Evolutionary conservation across 2,113 vertebrate genomes (phyloP), one percentile per base, ranked within the genome.

Genomic region (Meleagris gallopavo): DNA sequence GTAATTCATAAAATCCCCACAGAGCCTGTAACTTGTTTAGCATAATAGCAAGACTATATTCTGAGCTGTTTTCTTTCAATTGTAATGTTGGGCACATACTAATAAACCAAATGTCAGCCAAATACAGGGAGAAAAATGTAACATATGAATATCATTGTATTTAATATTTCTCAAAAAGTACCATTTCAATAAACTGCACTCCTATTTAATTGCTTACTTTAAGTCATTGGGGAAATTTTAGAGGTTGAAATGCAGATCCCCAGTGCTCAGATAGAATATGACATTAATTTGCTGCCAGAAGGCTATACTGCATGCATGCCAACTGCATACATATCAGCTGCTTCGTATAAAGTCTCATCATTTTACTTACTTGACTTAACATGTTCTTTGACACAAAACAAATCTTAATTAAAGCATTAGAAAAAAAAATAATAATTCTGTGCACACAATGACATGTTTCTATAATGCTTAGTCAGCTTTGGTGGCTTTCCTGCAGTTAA

Each of bases 11-110:
- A 98, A 98, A 98, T 98, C 98, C 98, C 98, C 98, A 96, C 97
- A 97, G 98, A 98, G 97, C 97, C 97, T 95, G 97, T 96, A 97
- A 91, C 97, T 98, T 98, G 97, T 97, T 98, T 98, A 98, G 98
- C 98, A 98, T 99, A 99, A 99, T 99, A 98, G 98, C 97, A 98
- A 97, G 97, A 98, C 98, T 98, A 96, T 98, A 99, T 99, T 99
- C 98, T 97, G 97, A 97, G 98, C 97, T 98, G 97, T 98, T 98
- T 98, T 98, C 98, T 98, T 98, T 97, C 97, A 97, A 85, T 97
- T 98, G 98, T 98, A 98, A 98, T 98, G 97, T 98, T 98, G 98
- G 98, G 97, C 95, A 98, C 98, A 98, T 99, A 98, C 98, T 99
- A 99, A 99, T 98, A 98, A 98, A 97, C 97, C 96, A 97, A 98